Conservation (phyloP, 2,888 invertebrate species). For the Uloborus plumipes region DNA sequence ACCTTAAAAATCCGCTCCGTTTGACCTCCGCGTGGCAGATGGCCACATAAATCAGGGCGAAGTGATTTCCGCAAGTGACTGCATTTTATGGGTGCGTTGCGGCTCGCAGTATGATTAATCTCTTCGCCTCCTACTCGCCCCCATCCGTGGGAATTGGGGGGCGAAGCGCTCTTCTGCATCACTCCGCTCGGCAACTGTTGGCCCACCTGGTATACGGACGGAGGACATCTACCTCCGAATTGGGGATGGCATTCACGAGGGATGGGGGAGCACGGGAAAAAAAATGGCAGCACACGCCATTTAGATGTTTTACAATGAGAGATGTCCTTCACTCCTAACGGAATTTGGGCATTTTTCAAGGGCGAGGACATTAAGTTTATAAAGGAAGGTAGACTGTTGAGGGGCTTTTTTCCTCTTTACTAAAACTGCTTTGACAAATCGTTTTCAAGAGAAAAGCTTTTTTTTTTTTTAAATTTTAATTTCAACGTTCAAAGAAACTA, state of each 20-base stretch:
- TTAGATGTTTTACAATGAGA: too few relatives aligned
- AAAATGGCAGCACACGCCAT: too few relatives aligned
- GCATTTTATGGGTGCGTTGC: constrained; percentile 59
- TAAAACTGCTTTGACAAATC: too few relatives aligned
- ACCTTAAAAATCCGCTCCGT: constrained; percentile 42
- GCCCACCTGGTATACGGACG: constrained; percentile 1
- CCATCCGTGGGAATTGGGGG: constrained; percentile 18
- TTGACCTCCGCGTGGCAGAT: constrained; percentile 48
- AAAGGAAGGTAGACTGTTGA: too few relatives aligned
- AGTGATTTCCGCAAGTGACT: constrained; percentile 58
- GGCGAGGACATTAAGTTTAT: too few relatives aligned
- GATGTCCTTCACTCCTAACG: too few relatives aligned
- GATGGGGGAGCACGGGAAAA: neutral
- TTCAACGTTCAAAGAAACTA: too few relatives aligned
- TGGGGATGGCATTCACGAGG: neutral
- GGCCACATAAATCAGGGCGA: constrained; percentile 52
- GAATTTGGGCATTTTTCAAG: too few relatives aligned
- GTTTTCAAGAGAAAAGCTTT: too few relatives aligned
- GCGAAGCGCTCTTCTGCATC: neutral
- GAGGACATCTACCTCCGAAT: neutral
- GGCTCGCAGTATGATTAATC: constrained; percentile 52
- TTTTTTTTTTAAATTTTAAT: too few relatives aligned
- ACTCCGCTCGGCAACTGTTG: constrained; percentile 29
- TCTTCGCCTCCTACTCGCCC: constrained; percentile 35
- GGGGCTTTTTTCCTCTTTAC: too few relatives aligned